phyloP scores from a whole-genome alignment of 2,113 vertebrate species.

The Poicephalus gulielmi region DNA sequence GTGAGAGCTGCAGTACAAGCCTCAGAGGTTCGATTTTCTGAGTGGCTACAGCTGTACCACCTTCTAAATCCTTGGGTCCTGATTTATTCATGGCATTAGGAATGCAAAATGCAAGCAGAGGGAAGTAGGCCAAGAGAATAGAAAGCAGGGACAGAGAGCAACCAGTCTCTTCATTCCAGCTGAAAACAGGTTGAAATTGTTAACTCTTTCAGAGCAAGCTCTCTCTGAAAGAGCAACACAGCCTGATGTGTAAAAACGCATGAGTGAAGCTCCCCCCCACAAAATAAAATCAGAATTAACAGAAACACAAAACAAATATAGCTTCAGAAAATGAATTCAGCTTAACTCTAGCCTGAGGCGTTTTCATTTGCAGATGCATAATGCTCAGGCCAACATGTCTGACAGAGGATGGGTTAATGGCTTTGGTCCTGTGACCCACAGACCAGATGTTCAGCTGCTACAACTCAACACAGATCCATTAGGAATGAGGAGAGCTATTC shows the following conservation, averaged over 20 bases:
- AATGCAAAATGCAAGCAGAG: constrained; percentile 67
- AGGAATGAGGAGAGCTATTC: not conserved
- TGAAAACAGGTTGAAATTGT: constrained; percentile 55
- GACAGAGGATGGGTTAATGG: not conserved
- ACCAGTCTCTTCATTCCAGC: constrained; percentile 50
- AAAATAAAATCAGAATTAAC: not conserved
- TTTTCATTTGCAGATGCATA: not conserved
- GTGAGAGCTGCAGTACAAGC: constrained; percentile 10
- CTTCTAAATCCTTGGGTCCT: constrained; percentile 62
- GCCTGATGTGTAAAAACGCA: not conserved
- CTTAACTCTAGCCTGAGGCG: not conserved
- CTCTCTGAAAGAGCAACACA: not conserved
- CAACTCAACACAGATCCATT: not conserved
- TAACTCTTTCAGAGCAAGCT: constrained; percentile 25
- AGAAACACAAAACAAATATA: not conserved
- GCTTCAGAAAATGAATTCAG: not conserved
- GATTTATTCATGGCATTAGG: constrained; percentile 72
- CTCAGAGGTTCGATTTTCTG: constrained; percentile 39
- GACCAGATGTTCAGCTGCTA: not conserved
- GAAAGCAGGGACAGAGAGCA: constrained; percentile 51
- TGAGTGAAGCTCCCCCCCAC: not conserved
- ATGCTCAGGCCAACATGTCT: not conserved
- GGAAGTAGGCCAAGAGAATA: constrained; percentile 69
- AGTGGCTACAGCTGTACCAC: constrained; percentile 67
- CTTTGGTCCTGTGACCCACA: not conserved